Conservation (phyloP, 2,113 vertebrate species). For the Leucopsar rothschildi region DNA sequence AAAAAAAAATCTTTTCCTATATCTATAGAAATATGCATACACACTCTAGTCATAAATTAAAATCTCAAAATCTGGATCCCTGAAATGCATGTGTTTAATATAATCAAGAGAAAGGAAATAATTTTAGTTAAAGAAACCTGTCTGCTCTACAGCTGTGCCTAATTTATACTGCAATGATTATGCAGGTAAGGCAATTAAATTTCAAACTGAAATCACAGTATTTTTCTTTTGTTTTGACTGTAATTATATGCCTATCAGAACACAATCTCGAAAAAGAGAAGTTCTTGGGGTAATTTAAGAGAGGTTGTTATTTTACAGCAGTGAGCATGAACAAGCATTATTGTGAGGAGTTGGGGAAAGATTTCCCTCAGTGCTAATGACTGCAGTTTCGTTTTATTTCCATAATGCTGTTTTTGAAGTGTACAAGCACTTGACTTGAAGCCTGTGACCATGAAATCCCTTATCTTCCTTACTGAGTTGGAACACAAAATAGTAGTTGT, state of each 20-base stretch:
- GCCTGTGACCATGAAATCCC: background rate
- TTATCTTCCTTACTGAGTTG: background rate
- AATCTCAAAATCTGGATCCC: background rate
- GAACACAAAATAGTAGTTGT: background rate
- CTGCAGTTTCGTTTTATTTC: background rate
- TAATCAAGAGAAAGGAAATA: background rate
- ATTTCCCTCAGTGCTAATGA: background rate
- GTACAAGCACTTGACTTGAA: background rate
- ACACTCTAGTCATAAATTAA: background rate
- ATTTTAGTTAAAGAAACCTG: background rate
- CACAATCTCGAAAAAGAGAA: background rate
- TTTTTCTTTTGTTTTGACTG: background rate
- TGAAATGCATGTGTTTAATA: background rate
- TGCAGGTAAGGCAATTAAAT: conserved; percentile 14
- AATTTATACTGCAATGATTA: conserved; percentile 4
- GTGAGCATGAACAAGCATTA: background rate
- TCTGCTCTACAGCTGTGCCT: background rate
- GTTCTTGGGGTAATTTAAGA: background rate
- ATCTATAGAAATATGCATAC: background rate
- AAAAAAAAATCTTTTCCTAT: background rate
- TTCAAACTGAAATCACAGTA: background rate
- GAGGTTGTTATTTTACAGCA: background rate
- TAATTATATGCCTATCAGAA: background rate
- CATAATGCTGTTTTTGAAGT: background rate
- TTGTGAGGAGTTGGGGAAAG: accelerated